Conservation (phyloP, 1,140 invertebrate genomes). For the Aphaenogaster rudis region DNA sequence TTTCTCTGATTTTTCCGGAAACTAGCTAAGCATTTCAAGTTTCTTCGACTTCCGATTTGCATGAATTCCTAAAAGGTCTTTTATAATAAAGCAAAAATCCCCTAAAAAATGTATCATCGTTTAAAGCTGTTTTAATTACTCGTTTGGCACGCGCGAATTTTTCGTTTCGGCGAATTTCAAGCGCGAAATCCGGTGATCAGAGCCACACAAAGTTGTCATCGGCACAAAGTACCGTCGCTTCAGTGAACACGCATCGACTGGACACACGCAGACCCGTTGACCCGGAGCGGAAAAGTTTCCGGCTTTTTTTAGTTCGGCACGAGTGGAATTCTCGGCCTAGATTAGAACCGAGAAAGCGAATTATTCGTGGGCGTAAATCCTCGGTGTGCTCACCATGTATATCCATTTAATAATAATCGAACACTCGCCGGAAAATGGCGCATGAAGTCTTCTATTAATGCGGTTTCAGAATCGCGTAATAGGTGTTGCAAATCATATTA, state of each 20-base stretch:
- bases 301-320: constrained; percentile 4
- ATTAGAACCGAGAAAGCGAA: constrained; percentile 26
- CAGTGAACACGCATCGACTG: constrained; percentile 39
- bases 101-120: neutral
- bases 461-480: neutral
- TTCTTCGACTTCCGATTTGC: neutral
- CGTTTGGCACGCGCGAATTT: constrained; percentile 24
- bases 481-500: neutral
- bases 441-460: neutral
- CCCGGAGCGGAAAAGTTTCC: constrained; percentile 54
- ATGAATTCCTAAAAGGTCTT: neutral
- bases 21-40: neutral
- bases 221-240: constrained; percentile 49
- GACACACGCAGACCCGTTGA: constrained; percentile 39
- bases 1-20: neutral
- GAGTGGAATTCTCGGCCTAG: constrained; percentile 30
- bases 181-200: constrained; percentile 29
- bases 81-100: neutral
- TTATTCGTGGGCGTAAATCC: constrained; percentile 38
- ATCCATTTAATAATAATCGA: constrained; percentile 56
- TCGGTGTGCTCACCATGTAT: neutral
- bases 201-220: constrained; percentile 51
- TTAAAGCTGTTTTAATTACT: constrained; percentile 38
- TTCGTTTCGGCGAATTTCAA: constrained; percentile 41
- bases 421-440: neutral